Percentiles rank a stretch among this genome's conserved stretches.
These are phyloP conservation scores for Oligia strigilis DNA, from an alignment of 2,888 invertebrate genomes.

Conservation along the genomic window DNA sequence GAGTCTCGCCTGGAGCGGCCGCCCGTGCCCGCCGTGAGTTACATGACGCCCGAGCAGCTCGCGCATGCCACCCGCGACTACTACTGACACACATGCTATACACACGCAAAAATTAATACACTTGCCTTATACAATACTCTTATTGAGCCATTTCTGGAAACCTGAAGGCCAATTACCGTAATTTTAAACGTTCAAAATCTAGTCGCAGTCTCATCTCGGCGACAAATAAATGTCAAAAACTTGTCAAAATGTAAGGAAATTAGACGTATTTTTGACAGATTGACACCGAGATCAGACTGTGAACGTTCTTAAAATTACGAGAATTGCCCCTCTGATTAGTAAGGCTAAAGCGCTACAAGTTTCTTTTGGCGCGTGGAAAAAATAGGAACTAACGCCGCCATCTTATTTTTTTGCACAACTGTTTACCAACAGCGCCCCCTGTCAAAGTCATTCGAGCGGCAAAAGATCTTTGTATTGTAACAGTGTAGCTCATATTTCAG, in stretches of 20 bases:
- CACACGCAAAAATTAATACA: conserved; percentile 7
- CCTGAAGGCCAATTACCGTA: not conserved
- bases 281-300: not conserved
- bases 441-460: not conserved
- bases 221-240: not conserved
- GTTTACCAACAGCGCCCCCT: not conserved
- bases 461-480: not conserved
- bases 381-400: not conserved
- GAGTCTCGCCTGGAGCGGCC: conserved; percentile 94
- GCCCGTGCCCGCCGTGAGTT: conserved; percentile 92
- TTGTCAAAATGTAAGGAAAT: too few species aligned
- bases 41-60: conserved; percentile 73
- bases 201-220: not conserved
- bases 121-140: not conserved
- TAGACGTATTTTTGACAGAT: not conserved
- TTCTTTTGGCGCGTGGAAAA: not conserved
- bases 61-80: conserved; percentile 71
- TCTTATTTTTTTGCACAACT: not conserved
- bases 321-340: not conserved
- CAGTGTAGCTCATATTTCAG: not conserved
- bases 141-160: not conserved
- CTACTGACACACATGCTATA: conserved; percentile 75
- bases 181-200: not conserved
- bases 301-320: not conserved
- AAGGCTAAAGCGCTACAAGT: not conserved